phyloP scores from a whole-genome alignment of 2,113 vertebrate species.

The Picathartes gymnocephalus region DNA sequence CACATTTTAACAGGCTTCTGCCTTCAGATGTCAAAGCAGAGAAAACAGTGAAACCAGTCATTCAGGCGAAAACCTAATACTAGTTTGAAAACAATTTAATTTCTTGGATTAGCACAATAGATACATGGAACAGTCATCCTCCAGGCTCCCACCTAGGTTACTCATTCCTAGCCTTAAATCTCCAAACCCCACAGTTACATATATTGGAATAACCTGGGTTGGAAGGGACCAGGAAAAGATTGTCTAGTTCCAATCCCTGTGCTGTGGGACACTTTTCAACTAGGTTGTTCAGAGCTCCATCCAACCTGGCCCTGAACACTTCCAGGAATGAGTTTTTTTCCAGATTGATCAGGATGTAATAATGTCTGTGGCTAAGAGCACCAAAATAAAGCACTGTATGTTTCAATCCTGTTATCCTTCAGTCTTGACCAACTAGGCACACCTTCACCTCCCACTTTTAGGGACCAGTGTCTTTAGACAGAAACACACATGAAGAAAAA shows the following conservation, averaged over 20 bases:
- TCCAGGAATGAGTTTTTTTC: not conserved
- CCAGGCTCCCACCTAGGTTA: not conserved
- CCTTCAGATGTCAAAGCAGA: not conserved
- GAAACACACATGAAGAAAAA: accelerated
- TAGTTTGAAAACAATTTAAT: not conserved
- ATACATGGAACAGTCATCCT: not conserved
- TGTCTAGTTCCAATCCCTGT: not conserved
- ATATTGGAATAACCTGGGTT: not conserved
- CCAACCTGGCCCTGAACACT: not conserved
- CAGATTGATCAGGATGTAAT: not conserved
- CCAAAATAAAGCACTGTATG: not conserved
- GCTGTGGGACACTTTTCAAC: not conserved
- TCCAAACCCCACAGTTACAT: not conserved
- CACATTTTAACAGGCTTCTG: not conserved
- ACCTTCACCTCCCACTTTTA: not conserved
- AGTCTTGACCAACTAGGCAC: not conserved
- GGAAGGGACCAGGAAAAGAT: not conserved
- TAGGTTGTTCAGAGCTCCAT: not conserved
- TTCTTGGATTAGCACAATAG: not conserved
- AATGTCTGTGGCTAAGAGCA: not conserved
- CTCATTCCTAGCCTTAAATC: not conserved
- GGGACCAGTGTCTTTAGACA: not conserved
- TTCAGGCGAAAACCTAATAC: not conserved
- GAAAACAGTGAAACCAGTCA: not conserved
- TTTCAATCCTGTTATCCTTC: not conserved